These are phyloP conservation scores for Mesoclemmys tuberculata DNA, from an alignment of 2,113 vertebrate genomes.

Conservation along the genomic window DNA sequence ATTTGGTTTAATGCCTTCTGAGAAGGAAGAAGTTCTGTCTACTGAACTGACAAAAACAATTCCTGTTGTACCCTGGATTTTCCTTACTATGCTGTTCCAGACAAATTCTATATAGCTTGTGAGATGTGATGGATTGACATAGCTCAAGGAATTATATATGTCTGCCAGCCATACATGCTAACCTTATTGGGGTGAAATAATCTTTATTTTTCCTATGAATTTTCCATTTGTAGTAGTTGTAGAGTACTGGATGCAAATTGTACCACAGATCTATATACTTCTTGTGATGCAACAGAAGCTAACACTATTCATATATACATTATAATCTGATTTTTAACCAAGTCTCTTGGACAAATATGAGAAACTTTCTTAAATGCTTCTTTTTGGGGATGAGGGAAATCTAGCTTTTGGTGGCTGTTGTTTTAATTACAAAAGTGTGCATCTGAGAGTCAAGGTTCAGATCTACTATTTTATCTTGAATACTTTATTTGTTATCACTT, in stretches of 20 bases:
- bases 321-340: background rate
- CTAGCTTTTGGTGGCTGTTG: background rate
- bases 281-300: background rate
- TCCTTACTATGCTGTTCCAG: background rate
- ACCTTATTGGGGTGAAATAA: background rate
- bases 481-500: background rate
- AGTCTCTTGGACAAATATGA: background rate
- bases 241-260: background rate
- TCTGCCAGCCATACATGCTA: background rate
- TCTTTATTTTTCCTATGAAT: background rate
- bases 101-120: background rate
- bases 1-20: background rate
- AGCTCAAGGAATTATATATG: rapidly evolving
- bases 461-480: background rate
- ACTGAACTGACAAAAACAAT: background rate
- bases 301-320: background rate
- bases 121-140: background rate
- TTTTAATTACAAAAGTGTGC: background rate
- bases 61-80: background rate
- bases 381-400: background rate
- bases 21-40: background rate
- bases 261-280: rapidly evolving
- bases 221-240: background rate
- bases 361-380: background rate
- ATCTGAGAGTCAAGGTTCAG: background rate